Evolutionary conservation across 2,113 vertebrate species (phyloP), one percentile per base, ranked within the genome.

Genomic region (Cavia aperea): DNA sequence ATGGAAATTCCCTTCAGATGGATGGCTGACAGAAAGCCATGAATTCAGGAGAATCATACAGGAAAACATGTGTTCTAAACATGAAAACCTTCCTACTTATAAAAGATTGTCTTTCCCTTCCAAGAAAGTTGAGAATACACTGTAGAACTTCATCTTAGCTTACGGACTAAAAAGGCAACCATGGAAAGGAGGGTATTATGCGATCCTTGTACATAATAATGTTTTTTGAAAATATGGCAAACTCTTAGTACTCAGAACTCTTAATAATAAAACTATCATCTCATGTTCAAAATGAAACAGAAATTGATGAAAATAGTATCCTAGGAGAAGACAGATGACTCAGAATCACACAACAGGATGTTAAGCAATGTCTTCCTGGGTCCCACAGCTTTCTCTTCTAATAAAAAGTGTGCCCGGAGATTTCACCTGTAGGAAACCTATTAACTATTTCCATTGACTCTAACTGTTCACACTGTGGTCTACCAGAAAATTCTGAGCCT

Each of bases 91-190:
- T 90, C 79, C 90, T 68, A 73, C 88, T 90, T 72, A 93, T 85
- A 92, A 88, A 91, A 63, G 75, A 73, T 26, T 63, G 68, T 88
- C 81, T 33, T 56, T 68, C 14, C 13, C 87, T 84, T 73, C 89
- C 81, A 95, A 93, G 88, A 93, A 92, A 93, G 75, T 62, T 85
- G 84, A 87, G 81, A 95, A 86, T 66, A 79, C 88, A 90, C 16
- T 62, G 14, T 0, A 63, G 84, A 81, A 89, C 12, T 72, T 90
- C 93, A 91, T 86, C 19, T 83, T 58, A 70, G 77, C 31, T 84
- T 51, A 11, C 1, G 77, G 54, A 82, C 11, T 73, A 62, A 94
- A 91, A 91, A 43, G 81, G 36, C 65, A 18, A n/a, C 33, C 18
- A 13, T 21, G 29, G 49, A 54, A n/a, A 85, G 66, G 36, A 81